Percentiles rank a stretch among this genome's conserved stretches.
These are phyloP conservation scores for Drosophila affinis DNA, from an alignment of 2,888 invertebrate species.

Conservation along the genomic window DNA sequence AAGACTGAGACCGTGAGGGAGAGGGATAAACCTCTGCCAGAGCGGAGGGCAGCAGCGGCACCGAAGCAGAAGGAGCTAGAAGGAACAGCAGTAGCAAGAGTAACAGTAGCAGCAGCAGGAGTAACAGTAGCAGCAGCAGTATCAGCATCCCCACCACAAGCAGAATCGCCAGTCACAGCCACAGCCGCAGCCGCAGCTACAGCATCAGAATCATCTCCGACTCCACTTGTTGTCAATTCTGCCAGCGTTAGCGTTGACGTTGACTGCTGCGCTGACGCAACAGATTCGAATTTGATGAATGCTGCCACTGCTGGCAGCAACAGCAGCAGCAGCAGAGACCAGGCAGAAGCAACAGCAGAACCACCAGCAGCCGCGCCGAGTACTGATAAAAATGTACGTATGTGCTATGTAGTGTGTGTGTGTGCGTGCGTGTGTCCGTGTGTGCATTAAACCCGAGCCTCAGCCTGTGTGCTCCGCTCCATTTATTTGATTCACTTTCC, in stretches of 20 bases:
- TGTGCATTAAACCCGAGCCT: not conserved
- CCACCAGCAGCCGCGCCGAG: conserved; percentile 31
- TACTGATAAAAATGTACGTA: conserved; percentile 76
- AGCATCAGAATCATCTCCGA: conserved; percentile 27
- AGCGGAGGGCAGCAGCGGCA: not conserved
- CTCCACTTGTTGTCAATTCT: conserved; percentile 72
- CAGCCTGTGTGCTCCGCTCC: not conserved
- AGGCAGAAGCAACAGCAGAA: conserved; percentile 37
- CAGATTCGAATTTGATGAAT: conserved; percentile 53
- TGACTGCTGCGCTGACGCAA: conserved; percentile 62
- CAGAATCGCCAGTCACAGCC: conserved; percentile 18
- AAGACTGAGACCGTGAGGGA: conserved; percentile 33
- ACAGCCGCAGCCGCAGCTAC: not conserved
- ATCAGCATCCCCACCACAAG: conserved; percentile 19
- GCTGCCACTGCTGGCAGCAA: conserved; percentile 41
- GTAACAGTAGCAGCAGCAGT: conserved; percentile 13
- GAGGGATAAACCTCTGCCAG: not conserved
- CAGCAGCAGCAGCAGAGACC: conserved; percentile 37
- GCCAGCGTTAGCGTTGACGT: conserved; percentile 32
- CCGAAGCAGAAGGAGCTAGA: not conserved
- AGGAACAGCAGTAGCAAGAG: conserved; percentile 26
- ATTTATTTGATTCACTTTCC: conserved; percentile 29
- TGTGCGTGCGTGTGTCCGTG: not conserved
- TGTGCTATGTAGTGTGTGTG: not conserved
- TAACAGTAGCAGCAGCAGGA: conserved; percentile 21